Evolutionary conservation across 2,888 invertebrate species (phyloP).

Genomic region (Meteorus colon): DNA sequence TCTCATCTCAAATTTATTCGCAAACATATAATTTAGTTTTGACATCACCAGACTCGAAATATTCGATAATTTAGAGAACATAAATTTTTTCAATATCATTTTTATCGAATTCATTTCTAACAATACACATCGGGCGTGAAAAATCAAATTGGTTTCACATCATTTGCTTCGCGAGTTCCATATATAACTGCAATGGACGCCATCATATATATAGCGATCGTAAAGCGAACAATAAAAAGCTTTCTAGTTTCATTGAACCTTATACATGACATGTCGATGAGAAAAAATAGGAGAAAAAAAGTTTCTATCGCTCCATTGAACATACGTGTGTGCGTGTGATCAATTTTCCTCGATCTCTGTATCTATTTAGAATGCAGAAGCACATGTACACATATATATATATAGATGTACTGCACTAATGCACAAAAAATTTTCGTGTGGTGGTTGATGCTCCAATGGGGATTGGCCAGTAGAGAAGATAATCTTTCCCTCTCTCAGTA

Average conservation of each 20-base stretch:
- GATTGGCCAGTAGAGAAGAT: conserved; percentile 51
- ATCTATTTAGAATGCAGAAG: not conserved
- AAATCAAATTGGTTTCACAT: conserved; percentile 8
- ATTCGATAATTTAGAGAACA: not conserved
- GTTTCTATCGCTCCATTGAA: not conserved
- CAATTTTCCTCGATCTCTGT: conserved; percentile 32
- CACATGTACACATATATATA: conserved; percentile 24
- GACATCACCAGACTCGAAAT: not conserved
- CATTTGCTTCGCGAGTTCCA: not conserved
- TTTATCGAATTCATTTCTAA: not conserved
- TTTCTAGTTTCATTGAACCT: conserved; percentile 8
- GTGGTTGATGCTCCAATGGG: conserved; percentile 38
- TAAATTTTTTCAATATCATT: not conserved
- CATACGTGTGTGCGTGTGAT: not conserved
- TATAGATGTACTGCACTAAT: conserved; percentile 40
- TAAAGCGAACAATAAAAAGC: conserved; percentile 7
- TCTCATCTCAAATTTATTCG: not conserved
- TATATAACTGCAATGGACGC: not conserved
- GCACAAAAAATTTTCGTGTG: conserved; percentile 33
- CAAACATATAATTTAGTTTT: not conserved
- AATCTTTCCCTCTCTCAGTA: conserved; percentile 50
- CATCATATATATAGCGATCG: not conserved
- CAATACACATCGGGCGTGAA: not conserved
- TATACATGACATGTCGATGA: not conserved
- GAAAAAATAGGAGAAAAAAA: not conserved